These are phyloP conservation scores for Nibea coibor DNA, from an alignment of 2,113 vertebrate species.

Conservation along the genomic window DNA sequence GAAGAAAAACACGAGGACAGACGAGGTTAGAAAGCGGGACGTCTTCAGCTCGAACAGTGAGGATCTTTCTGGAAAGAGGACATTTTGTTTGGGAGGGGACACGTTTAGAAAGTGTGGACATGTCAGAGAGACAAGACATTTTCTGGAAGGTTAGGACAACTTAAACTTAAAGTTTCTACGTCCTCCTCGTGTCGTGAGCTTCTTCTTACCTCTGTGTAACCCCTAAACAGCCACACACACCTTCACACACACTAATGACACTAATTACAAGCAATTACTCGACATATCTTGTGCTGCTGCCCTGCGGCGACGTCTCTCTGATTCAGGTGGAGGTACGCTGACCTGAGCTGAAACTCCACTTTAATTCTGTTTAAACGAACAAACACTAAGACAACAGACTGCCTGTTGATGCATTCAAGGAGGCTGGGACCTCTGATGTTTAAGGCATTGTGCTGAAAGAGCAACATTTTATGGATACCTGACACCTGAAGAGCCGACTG, in stretches of 20 bases:
- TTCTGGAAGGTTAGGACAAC: not conserved
- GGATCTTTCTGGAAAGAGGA: not conserved
- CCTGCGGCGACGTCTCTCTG: slow-evolving; percentile 37
- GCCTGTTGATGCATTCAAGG: not conserved
- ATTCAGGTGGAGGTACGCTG: slow-evolving; percentile 24
- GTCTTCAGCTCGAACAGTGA: not conserved
- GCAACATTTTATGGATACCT: not conserved
- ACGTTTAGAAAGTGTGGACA: not conserved
- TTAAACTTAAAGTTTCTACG: not conserved
- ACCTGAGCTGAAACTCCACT: slow-evolving; percentile 1
- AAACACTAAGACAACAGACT: too few relatives aligned
- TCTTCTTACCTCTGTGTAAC: slow-evolving; percentile 34
- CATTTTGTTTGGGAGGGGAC: too few relatives aligned
- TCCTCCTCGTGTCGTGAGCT: not conserved
- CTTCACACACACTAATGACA: slow-evolving; percentile 60
- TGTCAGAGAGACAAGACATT: not conserved
- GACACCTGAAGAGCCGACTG: too few relatives aligned
- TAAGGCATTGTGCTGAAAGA: too few relatives aligned
- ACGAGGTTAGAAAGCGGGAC: too few relatives aligned
- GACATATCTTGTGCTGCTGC: slow-evolving; percentile 47
- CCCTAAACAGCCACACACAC: slow-evolving; percentile 14
- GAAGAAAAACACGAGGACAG: not conserved
- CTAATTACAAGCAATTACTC: slow-evolving; percentile 72
- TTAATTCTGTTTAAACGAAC: not conserved
- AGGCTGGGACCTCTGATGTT: not conserved